Evolutionary conservation across 2,113 vertebrate species (phyloP).

Genomic region (human (Homo sapiens)): GRCh38 chr11:133203501-133204000

Average conservation of each 20-base stretch:
- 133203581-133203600: not conserved
- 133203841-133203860: too few species aligned
- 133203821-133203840: too few species aligned
- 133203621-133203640: not conserved
- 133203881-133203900: too few species aligned
- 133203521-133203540: not conserved
- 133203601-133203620: not conserved
- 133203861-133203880: too few species aligned
- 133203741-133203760: constrained; percentile 42
- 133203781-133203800: too few species aligned
- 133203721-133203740: constrained; percentile 67
- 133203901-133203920: too few species aligned
- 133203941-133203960: too few species aligned
- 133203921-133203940: too few species aligned
- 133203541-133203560: not conserved
- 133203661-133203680: constrained; percentile 52
- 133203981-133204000: too few species aligned
- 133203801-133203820: too few species aligned
- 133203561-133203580: not conserved
- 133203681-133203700: constrained; percentile 45
- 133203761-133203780: constrained; percentile 25
- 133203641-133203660: constrained; percentile 50
- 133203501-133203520: not conserved
- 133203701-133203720: constrained; percentile 58
- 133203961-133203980: too few species aligned